phyloP scores from a whole-genome alignment of 92 coral and sea anemone species.

The Blastomussa wellsi region DNA sequence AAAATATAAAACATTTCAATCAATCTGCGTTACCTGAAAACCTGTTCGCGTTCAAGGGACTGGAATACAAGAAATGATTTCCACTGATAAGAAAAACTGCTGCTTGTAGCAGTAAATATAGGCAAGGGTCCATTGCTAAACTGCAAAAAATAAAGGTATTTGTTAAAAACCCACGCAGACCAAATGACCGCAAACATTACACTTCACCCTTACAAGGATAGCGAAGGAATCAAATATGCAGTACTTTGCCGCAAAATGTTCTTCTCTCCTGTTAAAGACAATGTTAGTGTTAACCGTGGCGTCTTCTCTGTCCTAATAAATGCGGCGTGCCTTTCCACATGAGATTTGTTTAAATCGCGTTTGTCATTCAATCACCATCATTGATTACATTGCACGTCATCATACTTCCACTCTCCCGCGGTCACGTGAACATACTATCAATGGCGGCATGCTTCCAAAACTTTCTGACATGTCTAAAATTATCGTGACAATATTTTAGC shows the following conservation, averaged over 20 bases:
- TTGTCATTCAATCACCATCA: slow-evolving; percentile 23
- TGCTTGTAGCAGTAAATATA: slow-evolving; percentile 17
- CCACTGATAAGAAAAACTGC: neutral
- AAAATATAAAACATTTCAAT: neutral
- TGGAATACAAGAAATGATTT: slow-evolving; percentile 7
- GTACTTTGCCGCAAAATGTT: neutral
- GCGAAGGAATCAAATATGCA: neutral
- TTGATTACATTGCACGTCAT: slow-evolving; percentile 24
- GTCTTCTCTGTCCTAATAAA: neutral
- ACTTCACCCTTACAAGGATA: neutral
- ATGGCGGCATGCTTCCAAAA: slow-evolving; percentile 17
- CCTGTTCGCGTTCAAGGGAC: slow-evolving; percentile 26
- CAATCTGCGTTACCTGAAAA: slow-evolving; percentile 25
- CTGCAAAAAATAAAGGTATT: neutral
- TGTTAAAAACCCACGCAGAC: slow-evolving; percentile 4
- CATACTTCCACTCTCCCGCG: neutral
- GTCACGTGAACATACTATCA: slow-evolving; percentile 26
- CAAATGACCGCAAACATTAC: neutral
- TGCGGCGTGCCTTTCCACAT: slow-evolving; percentile 27
- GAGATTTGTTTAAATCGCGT: neutral
- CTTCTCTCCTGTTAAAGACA: neutral
- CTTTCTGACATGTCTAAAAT: slow-evolving; percentile 9
- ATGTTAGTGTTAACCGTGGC: neutral
- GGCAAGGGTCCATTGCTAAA: slow-evolving; percentile 22
- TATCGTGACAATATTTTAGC: neutral